Evolutionary conservation across 2,888 invertebrate species (phyloP).

Genomic region (Yponomeuta sedellus): DNA sequence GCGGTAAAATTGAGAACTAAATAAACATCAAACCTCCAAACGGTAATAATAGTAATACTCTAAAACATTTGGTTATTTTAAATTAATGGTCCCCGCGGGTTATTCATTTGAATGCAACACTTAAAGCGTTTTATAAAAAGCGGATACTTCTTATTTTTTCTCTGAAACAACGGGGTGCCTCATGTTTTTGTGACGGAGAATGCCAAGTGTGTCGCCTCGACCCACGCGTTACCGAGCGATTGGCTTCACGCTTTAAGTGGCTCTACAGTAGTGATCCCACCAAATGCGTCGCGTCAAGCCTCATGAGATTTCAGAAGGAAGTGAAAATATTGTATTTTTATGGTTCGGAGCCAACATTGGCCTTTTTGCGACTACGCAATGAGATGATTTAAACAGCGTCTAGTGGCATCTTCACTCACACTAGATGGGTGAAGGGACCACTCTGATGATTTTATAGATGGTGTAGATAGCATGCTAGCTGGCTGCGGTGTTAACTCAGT

Average conservation of each 20-base stretch:
- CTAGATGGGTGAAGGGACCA: too few species aligned
- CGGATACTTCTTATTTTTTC: constrained; percentile 68
- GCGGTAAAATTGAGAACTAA: neutral
- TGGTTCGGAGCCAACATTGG: neutral
- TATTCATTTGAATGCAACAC: constrained; percentile 54
- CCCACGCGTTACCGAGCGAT: constrained; percentile 60
- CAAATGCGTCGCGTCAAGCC: neutral
- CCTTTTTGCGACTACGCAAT: too few species aligned
- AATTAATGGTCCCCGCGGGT: constrained; percentile 46
- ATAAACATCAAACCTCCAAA: neutral
- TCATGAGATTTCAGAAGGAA: neutral
- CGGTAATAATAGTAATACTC: constrained; percentile 1
- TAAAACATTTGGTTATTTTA: constrained; percentile 26
- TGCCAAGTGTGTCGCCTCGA: constrained; percentile 48
- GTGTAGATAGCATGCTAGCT: too few species aligned
- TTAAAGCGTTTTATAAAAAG: constrained; percentile 61
- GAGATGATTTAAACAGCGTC: too few species aligned
- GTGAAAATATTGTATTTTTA: neutral
- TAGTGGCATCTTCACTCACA: too few species aligned
- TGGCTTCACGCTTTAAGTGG: constrained; percentile 69
- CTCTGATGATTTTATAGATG: too few species aligned
- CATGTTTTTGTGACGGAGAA: constrained; percentile 55
- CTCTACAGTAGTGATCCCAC: constrained; percentile 55
- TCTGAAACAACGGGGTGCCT: constrained; percentile 72
- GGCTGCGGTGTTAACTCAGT: too few species aligned